Evolutionary conservation across 2,888 invertebrate species (phyloP).

Genomic region (Plebejus argus): DNA sequence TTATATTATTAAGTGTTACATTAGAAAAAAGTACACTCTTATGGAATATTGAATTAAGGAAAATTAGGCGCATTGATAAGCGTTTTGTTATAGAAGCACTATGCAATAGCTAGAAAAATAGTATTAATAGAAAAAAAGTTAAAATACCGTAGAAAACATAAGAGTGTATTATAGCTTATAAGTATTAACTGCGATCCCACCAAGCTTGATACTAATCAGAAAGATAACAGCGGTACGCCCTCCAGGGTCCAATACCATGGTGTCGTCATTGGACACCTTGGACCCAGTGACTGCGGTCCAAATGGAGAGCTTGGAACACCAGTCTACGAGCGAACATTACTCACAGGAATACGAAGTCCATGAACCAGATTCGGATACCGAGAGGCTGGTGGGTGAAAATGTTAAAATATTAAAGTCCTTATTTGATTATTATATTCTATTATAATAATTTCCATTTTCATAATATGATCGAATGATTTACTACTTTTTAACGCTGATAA

Average conservation of each 20-base stretch:
- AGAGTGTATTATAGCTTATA: conserved; percentile 29
- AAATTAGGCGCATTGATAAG: neutral
- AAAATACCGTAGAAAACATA: neutral
- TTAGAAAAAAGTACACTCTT: neutral
- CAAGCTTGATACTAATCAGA: conserved; percentile 76
- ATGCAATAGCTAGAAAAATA: neutral
- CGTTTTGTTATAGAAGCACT: neutral
- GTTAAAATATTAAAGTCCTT: neutral
- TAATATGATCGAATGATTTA: too few species aligned
- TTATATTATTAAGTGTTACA: conserved; percentile 40
- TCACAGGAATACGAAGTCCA: conserved; percentile 74
- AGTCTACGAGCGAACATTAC: conserved; percentile 71
- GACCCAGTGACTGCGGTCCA: conserved; percentile 80
- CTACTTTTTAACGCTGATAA: too few species aligned
- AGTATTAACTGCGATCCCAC: conserved; percentile 55
- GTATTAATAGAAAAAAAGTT: neutral
- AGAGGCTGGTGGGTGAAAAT: conserved; percentile 63
- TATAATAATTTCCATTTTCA: too few species aligned
- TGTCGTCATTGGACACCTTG: conserved; percentile 87
- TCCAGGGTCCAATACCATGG: conserved; percentile 90
- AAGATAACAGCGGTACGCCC: conserved; percentile 77
- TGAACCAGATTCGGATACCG: conserved; percentile 75
- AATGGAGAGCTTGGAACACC: conserved; percentile 74
- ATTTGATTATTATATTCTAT: too few species aligned
- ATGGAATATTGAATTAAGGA: neutral